Evolutionary conservation across 2,113 vertebrate genomes (phyloP).

Genomic region (Shinisaurus crocodilurus): DNA sequence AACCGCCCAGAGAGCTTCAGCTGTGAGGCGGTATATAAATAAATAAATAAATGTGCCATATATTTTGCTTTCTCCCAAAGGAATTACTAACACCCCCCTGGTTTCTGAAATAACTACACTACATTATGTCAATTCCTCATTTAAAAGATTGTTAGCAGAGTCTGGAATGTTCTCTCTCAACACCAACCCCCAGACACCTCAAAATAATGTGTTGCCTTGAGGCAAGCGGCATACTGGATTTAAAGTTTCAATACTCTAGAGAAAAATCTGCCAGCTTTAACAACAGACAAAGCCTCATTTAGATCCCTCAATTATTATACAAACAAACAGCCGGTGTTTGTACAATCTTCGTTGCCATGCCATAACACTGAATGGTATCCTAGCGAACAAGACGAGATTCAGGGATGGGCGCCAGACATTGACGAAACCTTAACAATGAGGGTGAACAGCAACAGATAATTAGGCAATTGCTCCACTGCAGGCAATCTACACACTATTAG

Average conservation of each 20-base stretch:
- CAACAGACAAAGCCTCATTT: conserved; percentile 65
- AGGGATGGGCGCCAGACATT: conserved; percentile 7
- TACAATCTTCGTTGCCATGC: conserved; percentile 54
- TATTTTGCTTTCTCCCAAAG: too few species aligned
- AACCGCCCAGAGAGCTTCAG: too few species aligned
- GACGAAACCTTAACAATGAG: conserved; percentile 7
- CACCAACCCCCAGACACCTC: conserved; percentile 5
- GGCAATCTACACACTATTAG: not conserved
- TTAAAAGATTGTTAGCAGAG: conserved; percentile 55
- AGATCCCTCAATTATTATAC: conserved; percentile 40
- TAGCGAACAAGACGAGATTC: not conserved
- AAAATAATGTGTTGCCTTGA: conserved; percentile 62
- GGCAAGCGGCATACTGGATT: conserved; percentile 67
- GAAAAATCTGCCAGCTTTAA: conserved; percentile 67
- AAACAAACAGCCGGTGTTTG: conserved; percentile 38
- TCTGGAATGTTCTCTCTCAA: conserved; percentile 53
- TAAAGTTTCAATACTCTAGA: conserved; percentile 67
- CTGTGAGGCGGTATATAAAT: too few species aligned
- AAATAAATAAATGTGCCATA: too few species aligned
- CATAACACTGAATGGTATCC: conserved; percentile 18
- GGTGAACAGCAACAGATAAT: not conserved
- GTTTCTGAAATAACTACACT: too few species aligned
- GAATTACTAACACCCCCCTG: too few species aligned
- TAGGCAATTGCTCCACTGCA: not conserved
- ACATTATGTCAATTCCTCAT: conserved; percentile 54